Conservation (phyloP, 2,888 invertebrate species). For the Cephus pulcher region DNA sequence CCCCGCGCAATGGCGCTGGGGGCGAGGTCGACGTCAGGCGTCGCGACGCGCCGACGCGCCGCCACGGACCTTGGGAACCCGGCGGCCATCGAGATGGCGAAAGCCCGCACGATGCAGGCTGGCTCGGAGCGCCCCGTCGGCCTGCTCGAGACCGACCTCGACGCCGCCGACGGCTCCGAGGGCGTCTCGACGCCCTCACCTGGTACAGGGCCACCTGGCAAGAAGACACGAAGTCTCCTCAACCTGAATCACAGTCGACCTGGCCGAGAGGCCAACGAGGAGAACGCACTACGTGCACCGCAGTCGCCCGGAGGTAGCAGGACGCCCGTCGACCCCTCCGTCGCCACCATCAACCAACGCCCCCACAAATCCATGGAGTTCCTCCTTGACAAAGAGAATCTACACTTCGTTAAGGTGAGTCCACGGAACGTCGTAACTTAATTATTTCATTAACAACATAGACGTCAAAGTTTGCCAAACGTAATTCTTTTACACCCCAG, state of each 20-base stretch:
- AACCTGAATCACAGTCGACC: constrained; percentile 69
- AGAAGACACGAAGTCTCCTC: constrained; percentile 77
- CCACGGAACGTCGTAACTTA: too few relatives aligned
- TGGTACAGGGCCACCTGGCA: constrained; percentile 49
- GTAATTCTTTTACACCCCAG: neutral
- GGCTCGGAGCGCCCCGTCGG: constrained; percentile 76
- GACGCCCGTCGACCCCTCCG: constrained; percentile 66
- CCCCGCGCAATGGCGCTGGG: constrained; percentile 53
- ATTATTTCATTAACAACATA: neutral
- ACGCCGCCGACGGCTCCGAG: constrained; percentile 72
- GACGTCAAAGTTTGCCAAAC: neutral
- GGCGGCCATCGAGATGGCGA: constrained; percentile 66
- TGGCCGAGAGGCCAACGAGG: constrained; percentile 61
- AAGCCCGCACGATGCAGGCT: constrained; percentile 63
- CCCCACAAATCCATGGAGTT: constrained; percentile 96
- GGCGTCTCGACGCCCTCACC: constrained; percentile 51
- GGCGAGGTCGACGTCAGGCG: constrained; percentile 37
- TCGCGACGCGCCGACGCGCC: constrained; percentile 65
- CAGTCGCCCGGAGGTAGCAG: constrained; percentile 67
- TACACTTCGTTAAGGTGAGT: constrained; percentile 87
- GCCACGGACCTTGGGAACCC: constrained; percentile 64
- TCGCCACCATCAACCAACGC: constrained; percentile 59
- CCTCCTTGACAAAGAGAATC: constrained; percentile 92
- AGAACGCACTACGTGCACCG: constrained; percentile 40
- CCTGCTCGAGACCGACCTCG: constrained; percentile 91